Base-by-base conservation (phyloP, 1,140 invertebrate species). In the Dinoponera quadriceps region DNA sequence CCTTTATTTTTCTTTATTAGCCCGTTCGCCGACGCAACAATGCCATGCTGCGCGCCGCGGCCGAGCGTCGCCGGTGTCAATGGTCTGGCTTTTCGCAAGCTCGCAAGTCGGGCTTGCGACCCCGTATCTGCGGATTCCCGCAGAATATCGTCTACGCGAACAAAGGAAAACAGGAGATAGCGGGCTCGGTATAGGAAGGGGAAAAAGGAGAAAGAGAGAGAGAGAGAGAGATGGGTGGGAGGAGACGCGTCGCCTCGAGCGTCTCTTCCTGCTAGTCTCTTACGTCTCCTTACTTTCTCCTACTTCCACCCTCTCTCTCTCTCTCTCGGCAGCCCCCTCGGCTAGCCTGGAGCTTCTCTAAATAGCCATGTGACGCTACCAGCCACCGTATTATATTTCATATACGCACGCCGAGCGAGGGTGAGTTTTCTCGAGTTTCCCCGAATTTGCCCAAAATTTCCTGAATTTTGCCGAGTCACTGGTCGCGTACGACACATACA, bases 1-100 rank as follows among this genome's bases (percentile, higher is more conserved):
- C 78, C 83, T 88, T 86, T 90, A 89, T 90, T 90, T 89, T 89
- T 90, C 89, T 89, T 88, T 90, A 90, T 90, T 89, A 90, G 82
- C 82, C 62, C 25, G 80, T 65, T 44, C 71, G 33, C 59, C 38
- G 73, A n/a, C n/a, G 51, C 55, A 71, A 84, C 84, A 72, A 86
- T 72, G 44, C 68, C 59, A 18, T 48, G 22, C 25, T n/a, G 49
- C 18, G 49, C 73, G 60, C 68, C 22, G 51, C 65, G 33, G 38
- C 4, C 11, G 38, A 44, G 38, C 38, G 11, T 9, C 38, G 33
- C 48, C 59, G 69, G 54, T 62, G 74, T 86, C 84, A 65, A 84
- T 72, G 51, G 54, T 48, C 68, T 83, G 44, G 51, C 66, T 72
- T 80, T 77, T 72, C 38, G 51, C 44, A 44, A 72, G 27, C 54